Percentiles rank a stretch among this genome's conserved stretches.
Conservation (phyloP, 1,140 invertebrate genomes). For the Eciton burchellii region DNA sequence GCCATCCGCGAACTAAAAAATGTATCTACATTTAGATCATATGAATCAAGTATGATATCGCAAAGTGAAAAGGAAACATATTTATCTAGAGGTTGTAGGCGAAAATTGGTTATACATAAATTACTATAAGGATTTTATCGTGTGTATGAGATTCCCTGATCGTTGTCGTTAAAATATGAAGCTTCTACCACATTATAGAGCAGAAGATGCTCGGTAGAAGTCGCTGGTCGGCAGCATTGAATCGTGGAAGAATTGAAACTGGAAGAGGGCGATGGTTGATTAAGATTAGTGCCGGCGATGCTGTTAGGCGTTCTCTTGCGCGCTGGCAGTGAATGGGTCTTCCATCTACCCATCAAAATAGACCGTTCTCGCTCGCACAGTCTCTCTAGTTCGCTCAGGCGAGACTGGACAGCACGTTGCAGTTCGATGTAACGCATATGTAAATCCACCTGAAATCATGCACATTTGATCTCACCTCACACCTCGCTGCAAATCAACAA, state of each 20-base stretch:
- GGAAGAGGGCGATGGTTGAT: slow-evolving; percentile 86
- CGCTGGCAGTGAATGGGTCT: slow-evolving; percentile 93
- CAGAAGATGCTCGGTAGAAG: slow-evolving; percentile 83
- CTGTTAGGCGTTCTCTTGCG: slow-evolving; percentile 88
- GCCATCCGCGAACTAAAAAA: slow-evolving; percentile 81
- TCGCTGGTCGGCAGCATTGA: slow-evolving; percentile 82
- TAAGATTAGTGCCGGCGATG: slow-evolving; percentile 68
- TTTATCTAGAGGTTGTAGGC: too few species aligned
- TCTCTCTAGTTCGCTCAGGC: slow-evolving; percentile 93
- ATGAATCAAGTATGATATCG: background rate
- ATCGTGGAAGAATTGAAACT: slow-evolving; percentile 80
- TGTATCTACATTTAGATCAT: background rate
- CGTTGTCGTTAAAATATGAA: slow-evolving; percentile 7
- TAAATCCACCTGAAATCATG: slow-evolving; percentile 89
- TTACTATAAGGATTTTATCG: background rate
- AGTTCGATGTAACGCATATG: slow-evolving; percentile 96
- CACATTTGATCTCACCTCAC: background rate
- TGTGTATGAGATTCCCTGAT: background rate
- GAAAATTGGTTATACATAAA: too few species aligned
- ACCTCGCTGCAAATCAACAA: background rate
- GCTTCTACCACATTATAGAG: slow-evolving; percentile 82
- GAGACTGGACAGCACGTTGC: slow-evolving; percentile 93
- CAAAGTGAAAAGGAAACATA: background rate
- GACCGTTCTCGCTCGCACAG: slow-evolving; percentile 93
- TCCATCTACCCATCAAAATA: slow-evolving; percentile 93